phyloP scores from a whole-genome alignment of 2,797 vertebrate genomes.

The Clarias laeviceps region DNA sequence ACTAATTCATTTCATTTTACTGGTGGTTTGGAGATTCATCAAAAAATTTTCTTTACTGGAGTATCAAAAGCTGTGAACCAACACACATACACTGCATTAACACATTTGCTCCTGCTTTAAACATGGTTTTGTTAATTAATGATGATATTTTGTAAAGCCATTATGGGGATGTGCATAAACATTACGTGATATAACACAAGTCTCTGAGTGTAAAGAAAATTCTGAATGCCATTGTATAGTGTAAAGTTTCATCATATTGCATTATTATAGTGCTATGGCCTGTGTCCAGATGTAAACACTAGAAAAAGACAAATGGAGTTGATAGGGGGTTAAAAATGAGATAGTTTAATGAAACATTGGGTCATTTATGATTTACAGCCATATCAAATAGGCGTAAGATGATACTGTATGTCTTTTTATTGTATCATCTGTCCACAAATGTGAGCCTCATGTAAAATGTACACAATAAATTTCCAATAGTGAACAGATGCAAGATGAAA shows the following conservation, averaged over 20 bases:
- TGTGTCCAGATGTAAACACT: conserved; percentile 19
- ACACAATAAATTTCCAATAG: conserved; percentile 26
- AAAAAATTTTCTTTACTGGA: conserved; percentile 49
- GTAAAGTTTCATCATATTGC: not conserved
- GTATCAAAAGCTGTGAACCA: conserved; percentile 32
- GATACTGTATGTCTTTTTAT: conserved; percentile 31
- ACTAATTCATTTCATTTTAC: conserved; percentile 57
- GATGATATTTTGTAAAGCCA: not conserved
- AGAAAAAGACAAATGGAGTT: conserved; percentile 16
- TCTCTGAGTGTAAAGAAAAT: conserved; percentile 13
- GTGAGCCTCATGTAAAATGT: conserved; percentile 1
- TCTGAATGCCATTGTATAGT: not conserved
- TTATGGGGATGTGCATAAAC: not conserved
- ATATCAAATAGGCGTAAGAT: conserved; percentile 47
- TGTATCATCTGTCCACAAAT: conserved; percentile 20
- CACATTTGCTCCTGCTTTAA: conserved; percentile 17
- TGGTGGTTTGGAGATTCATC: conserved; percentile 54
- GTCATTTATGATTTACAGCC: conserved; percentile 39
- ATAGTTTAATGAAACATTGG: conserved; percentile 23
- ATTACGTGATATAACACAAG: not conserved
- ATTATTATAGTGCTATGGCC: not conserved
- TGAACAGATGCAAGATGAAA: not conserved
- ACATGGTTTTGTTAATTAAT: not conserved
- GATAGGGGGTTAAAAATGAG: conserved; percentile 16
- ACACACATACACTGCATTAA: conserved; percentile 7